These are phyloP conservation scores for Heterodera carotae DNA, from an alignment of 1,140 invertebrate genomes.

Conservation along the genomic window DNA sequence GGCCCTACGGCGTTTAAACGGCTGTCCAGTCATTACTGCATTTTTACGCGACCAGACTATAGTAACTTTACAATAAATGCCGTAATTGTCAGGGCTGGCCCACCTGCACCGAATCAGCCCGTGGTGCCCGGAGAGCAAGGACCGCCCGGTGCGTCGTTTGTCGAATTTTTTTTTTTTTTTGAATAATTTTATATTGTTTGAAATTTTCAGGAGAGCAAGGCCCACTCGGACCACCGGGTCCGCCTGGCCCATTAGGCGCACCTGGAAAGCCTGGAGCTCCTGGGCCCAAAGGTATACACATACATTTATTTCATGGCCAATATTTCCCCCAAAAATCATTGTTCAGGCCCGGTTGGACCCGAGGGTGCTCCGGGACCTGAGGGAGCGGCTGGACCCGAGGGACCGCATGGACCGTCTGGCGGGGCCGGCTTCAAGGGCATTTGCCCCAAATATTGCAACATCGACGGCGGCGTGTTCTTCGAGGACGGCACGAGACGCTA, in stretches of 20 bases:
- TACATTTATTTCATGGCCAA: neutral
- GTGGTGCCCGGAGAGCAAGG: neutral
- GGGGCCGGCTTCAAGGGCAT: constrained; percentile 56
- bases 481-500: constrained; percentile 53
- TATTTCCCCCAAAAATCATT: neutral
- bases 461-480: constrained; percentile 55
- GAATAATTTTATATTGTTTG: neutral
- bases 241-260: constrained; percentile 32
- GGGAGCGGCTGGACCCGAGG: constrained; percentile 13
- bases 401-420: constrained; percentile 55
- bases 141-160: constrained; percentile 9
- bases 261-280: constrained; percentile 31
- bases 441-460: constrained; percentile 56
- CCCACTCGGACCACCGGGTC: constrained; percentile 29
- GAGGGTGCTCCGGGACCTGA: constrained; percentile 15
- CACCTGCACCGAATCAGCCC: constrained; percentile 17
- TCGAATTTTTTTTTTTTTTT: constrained; percentile 17
- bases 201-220: constrained; percentile 36
- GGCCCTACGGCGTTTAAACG: too few relatives aligned
- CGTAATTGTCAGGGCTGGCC: constrained; percentile 10
- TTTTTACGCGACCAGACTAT: too few relatives aligned
- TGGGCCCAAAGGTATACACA: constrained; percentile 32
- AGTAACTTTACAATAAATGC: neutral
- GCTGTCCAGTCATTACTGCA: too few relatives aligned
- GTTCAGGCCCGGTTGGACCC: constrained; percentile 4